phyloP scores from a whole-genome alignment of 2,797 vertebrate genomes.

The Lithobates pipiens region DNA sequence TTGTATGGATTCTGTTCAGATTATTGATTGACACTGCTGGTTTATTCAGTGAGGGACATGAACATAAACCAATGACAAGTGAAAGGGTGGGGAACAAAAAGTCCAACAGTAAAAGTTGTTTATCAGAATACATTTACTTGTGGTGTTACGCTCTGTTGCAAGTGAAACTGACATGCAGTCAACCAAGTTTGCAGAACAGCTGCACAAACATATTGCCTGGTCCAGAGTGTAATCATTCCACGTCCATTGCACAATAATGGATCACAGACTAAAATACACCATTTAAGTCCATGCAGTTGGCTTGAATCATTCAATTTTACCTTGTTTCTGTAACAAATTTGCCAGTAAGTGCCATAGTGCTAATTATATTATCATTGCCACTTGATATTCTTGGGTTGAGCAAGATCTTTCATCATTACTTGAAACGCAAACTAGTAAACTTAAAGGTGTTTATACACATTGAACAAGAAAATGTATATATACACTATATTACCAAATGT shows the following conservation, averaged over 20 bases:
- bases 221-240: slow-evolving; percentile 3
- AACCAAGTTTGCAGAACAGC: slow-evolving; percentile 47
- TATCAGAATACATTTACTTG: slow-evolving; percentile 12
- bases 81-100: slow-evolving; percentile 8
- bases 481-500: too few relatives aligned
- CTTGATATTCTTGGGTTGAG: background rate
- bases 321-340: background rate
- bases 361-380: background rate
- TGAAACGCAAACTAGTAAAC: background rate
- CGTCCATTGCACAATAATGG: background rate
- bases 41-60: background rate
- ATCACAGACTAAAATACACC: background rate
- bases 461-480: background rate
- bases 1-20: too few relatives aligned
- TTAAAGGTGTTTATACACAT: background rate
- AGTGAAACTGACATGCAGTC: slow-evolving; percentile 19
- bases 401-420: too few relatives aligned
- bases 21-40: background rate
- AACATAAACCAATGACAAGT: background rate
- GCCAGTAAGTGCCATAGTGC: background rate
- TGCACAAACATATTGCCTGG: slow-evolving; percentile 46
- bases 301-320: background rate
- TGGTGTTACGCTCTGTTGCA: slow-evolving; percentile 38
- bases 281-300: background rate
- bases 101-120: slow-evolving; percentile 38